A percentile compares a stretch with the other conserved stretches of the same genome.
Evolutionary conservation across 1,140 invertebrate species (phyloP).

Genomic region (Lerema accius): DNA sequence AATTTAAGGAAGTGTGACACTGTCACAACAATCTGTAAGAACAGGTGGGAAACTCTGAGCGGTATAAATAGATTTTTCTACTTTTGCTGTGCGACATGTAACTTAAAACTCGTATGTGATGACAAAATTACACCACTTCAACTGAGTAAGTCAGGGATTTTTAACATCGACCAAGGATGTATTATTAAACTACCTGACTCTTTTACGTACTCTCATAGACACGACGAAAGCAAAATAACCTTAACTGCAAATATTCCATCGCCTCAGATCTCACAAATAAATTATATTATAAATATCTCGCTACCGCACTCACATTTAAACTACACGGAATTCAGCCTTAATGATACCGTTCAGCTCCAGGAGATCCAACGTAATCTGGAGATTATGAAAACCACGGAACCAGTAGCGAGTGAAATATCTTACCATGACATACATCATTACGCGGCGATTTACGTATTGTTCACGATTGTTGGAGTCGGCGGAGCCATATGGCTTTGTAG

Average conservation of each 20-base stretch:
- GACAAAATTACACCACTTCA: not conserved
- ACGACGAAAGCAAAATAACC: not conserved
- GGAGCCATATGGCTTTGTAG: no score
- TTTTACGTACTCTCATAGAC: not conserved
- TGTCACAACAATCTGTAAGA: not conserved
- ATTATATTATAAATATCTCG: conserved; percentile 31
- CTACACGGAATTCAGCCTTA: not conserved
- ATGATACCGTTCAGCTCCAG: no score
- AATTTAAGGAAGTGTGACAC: not conserved
- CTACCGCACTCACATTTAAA: not conserved
- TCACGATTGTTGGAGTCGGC: no score
- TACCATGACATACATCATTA: conserved; percentile 1
- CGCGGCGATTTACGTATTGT: not conserved
- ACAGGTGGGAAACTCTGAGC: not conserved
- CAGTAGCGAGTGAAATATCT: not conserved
- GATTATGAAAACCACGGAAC: no score
- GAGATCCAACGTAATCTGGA: no score
- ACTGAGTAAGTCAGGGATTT: not conserved
- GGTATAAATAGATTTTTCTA: not conserved
- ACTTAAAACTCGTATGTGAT: not conserved
- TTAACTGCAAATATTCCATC: not conserved
- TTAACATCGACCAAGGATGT: conserved; percentile 5
- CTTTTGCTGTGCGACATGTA: not conserved
- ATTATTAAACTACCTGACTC: not conserved
- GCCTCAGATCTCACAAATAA: conserved; percentile 31